These are phyloP conservation scores for Watersipora subatra DNA, from an alignment of 1,140 invertebrate species.

Conservation along the genomic window DNA sequence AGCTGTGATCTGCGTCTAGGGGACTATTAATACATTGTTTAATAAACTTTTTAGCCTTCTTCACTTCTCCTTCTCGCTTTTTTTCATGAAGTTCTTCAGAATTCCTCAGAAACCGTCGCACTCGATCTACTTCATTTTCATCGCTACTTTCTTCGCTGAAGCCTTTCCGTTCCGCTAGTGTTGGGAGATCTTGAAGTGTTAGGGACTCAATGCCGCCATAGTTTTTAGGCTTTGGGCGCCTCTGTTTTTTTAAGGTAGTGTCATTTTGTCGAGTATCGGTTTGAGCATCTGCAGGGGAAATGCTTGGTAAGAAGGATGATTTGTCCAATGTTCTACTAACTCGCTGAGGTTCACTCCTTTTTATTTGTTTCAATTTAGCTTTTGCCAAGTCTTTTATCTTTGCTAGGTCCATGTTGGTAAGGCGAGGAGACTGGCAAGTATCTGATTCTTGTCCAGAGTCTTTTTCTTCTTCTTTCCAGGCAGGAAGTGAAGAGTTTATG, in stretches of 20 bases:
- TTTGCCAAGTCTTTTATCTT: not conserved
- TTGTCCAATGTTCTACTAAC: not conserved
- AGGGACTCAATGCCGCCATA: not conserved
- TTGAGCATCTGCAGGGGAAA: too few relatives aligned
- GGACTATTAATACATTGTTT: not conserved
- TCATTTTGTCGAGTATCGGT: too few relatives aligned
- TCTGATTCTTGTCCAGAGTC: not conserved
- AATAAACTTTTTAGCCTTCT: not conserved
- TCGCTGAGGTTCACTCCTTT: not conserved
- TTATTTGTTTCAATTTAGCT: not conserved
- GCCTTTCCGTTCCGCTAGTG: not conserved
- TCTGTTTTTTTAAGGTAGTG: not conserved
- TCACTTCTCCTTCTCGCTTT: not conserved
- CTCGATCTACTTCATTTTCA: not conserved
- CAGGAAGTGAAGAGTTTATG: too few relatives aligned
- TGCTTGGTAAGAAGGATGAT: too few relatives aligned
- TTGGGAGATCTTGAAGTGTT: not conserved
- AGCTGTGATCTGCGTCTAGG: not conserved
- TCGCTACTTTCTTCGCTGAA: not conserved
- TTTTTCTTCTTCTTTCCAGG: not conserved
- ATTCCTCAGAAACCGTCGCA: not conserved
- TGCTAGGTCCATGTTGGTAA: not conserved
- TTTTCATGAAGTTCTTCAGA: not conserved
- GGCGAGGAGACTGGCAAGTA: not conserved
- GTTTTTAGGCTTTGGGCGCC: not conserved